Base-by-base conservation (phyloP, 2,888 invertebrate species). In the Drosophila mercatorum region DNA sequence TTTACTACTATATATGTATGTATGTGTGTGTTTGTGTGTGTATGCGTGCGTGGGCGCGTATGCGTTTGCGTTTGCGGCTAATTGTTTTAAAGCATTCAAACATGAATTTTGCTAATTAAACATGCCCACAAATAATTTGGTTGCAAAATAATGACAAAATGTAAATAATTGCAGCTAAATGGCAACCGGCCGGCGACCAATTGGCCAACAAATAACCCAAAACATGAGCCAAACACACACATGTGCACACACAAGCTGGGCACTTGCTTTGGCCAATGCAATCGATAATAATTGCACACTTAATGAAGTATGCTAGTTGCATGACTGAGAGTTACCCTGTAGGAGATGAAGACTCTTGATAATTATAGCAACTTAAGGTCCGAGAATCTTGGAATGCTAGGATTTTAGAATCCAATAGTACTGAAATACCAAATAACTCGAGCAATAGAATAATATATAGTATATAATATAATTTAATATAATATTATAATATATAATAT, bases 81-180 rank as follows among this genome's bases (percentile, higher is more conserved):
- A 85, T 87, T 89, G 88, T 88, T 85, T 87, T 75, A 78, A 78
- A 73, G 82, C 74, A 85, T 72, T 78, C 75, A 73, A 78, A 80
- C 85, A 88, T 75, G 80, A 72, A 84, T 89, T 82, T 81, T 75
- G 75, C 75, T 85, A 88, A 87, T 87, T 85, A 88, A 88, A 85
- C 83, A 85, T 78, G 79, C 58, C 86, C 90, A 66, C 75, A 88
- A 81, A 76, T 75, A 62, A 78, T 75, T 68, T 68, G 63, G 72
- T 52, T 52, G 61, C 69, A 70, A 76, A 80, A 85, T 86, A 83
- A 72, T 75, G 86, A 70, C 71, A 69, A 72, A 82, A 83, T 82
- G 88, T 88, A 83, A 88, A 88, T 88, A 87, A 84, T 72, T 68
- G 75, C 63, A 67, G 66, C 62, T 38, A 68, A 72, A 59, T 65